phyloP scores from a whole-genome alignment of 2,797 vertebrate species.

The Meriones psammophilus region DNA sequence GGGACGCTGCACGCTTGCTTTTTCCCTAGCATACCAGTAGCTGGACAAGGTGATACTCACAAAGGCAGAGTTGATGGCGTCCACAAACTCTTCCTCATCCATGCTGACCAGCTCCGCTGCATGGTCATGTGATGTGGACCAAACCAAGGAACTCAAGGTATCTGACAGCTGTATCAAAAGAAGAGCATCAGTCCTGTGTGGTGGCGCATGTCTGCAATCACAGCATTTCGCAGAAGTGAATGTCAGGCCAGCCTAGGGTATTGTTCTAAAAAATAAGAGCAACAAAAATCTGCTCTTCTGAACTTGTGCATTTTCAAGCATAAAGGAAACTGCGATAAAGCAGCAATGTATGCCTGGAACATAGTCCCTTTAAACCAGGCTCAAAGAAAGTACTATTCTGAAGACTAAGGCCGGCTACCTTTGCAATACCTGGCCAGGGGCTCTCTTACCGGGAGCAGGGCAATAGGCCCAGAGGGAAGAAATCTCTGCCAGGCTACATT shows the following conservation, averaged over 20 bases:
- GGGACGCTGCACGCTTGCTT: neutral
- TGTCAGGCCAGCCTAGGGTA: neutral
- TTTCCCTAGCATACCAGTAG: neutral
- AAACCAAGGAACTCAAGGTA: conserved; percentile 96
- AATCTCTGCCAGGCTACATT: conserved; percentile 99
- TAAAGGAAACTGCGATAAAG: neutral
- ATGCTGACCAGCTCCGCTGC: conserved; percentile 94
- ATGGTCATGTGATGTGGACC: conserved; percentile 96
- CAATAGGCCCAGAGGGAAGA: conserved; percentile 97
- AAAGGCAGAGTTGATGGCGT: conserved; percentile 97
- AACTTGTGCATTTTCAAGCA: neutral
- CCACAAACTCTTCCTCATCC: conserved; percentile 97
- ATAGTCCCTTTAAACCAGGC: conserved; percentile 32
- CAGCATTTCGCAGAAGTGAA: neutral
- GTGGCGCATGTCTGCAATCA: neutral
- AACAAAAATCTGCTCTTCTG: neutral
- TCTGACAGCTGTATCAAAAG: conserved; percentile 93
- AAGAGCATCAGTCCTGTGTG: conserved; percentile 42
- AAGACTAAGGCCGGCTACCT: neutral
- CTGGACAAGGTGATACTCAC: conserved; percentile 90
- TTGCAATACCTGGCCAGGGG: neutral
- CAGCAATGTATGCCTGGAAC: neutral
- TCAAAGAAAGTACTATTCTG: conserved; percentile 18
- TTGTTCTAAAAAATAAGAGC: neutral
- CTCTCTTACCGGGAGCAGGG: conserved; percentile 95